Evolutionary conservation across 1,140 invertebrate genomes (phyloP), one percentile per base, ranked within the genome.

Genomic region (Zaprionus ornatus): DNA sequence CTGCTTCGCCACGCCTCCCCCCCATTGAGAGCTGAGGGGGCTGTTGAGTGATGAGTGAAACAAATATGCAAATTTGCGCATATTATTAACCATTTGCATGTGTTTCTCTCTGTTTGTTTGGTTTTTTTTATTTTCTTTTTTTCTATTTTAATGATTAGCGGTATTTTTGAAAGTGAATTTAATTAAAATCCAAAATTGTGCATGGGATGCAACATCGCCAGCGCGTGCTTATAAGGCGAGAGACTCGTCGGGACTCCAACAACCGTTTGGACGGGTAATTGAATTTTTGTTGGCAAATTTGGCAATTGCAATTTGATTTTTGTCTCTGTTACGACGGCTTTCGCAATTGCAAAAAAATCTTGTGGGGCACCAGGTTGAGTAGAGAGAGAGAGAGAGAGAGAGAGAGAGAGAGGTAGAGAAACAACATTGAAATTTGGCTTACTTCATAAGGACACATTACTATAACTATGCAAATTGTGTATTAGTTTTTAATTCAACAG

Each of bases 101-200:
- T 62, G 25, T 74, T 61, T 56, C 71, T 45, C 60, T 35, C 48
- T 54, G 15, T 66, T 21, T 54, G 27, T n/a, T 59, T 27, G 19
- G 13, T 29, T 48, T 48, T 19, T 25, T 17, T 4, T 57, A 45
- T 66, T 66, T 78, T 78, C 81, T 72, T 48, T 48, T 55, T 62
- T 40, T 21, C n/a, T 45, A 67, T 81, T 85, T 73, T 56, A 87
- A 82, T 88, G 80, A 84, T 87, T 88, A 87, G 83, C 83, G 83
- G 84, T 84, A 87, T 88, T 88, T 87, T 88, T 87, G 83, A 87
- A 87, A 87, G 83, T 88, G 80, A 83, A 88, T 87, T 88, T 87
- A 88, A 87, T 87, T 87, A 87, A 87, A 88, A 70, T 29, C 66
- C 71, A 65, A 66, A 66, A 74, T 72, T 82, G 64, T 52, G 82